These are phyloP conservation scores for Dinomys branickii DNA, from an alignment of 2,113 vertebrate genomes.

Conservation along the genomic window DNA sequence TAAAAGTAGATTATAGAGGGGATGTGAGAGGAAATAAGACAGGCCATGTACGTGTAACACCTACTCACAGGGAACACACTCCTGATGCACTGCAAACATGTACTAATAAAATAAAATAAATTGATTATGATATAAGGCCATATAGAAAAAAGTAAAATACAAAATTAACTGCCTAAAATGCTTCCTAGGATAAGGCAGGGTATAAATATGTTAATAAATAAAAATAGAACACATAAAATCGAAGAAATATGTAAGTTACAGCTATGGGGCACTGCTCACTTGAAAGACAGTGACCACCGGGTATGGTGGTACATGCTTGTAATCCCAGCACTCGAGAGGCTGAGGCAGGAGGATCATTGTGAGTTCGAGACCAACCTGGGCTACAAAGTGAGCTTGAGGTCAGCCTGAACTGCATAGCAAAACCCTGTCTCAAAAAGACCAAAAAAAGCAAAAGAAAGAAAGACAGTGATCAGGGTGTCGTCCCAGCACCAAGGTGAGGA, in stretches of 20 bases:
- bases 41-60: neutral
- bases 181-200: constrained; percentile 18
- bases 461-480: neutral
- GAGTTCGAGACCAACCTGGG: too few relatives aligned
- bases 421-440: too few relatives aligned
- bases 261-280: neutral
- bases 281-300: neutral
- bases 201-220: neutral
- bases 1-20: neutral
- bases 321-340: too few relatives aligned
- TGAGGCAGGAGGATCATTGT: too few relatives aligned
- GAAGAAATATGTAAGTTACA: neutral
- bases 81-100: neutral
- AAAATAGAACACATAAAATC: neutral
- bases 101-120: neutral
- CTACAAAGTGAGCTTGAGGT: too few relatives aligned
- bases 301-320: too few relatives aligned
- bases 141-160: neutral
- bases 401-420: too few relatives aligned
- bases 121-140: neutral
- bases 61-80: neutral
- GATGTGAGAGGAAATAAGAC: neutral
- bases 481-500: neutral
- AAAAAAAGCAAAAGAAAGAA: too few relatives aligned
- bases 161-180: constrained; percentile 19